Evolutionary conservation across 2,797 vertebrate species (phyloP).

Genomic region (Danio albolineatus): DNA sequence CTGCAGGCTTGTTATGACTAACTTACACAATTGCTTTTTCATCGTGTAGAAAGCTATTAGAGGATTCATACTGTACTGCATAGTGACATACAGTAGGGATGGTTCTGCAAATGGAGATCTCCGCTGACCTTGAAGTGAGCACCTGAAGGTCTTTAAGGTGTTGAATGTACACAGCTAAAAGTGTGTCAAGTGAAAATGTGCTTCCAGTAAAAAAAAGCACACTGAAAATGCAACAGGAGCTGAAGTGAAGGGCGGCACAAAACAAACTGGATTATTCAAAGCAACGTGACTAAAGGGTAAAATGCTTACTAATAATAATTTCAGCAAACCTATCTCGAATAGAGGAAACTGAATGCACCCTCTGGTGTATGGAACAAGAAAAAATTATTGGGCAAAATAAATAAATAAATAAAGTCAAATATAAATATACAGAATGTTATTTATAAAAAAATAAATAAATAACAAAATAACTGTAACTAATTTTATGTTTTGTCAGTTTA

Average conservation of each 20-base stretch:
- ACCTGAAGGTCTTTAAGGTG: neutral
- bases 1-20: constrained; percentile 8
- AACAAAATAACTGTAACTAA: too few relatives aligned
- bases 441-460: too few relatives aligned
- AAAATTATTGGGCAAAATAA: too few relatives aligned
- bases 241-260: neutral
- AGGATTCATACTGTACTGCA: neutral
- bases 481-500: too few relatives aligned
- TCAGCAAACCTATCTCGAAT: too few relatives aligned
- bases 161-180: neutral
- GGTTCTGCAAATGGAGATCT: constrained; percentile 18
- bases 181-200: neutral
- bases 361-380: too few relatives aligned
- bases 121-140: neutral
- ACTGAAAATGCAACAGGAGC: neutral
- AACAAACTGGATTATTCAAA: neutral
- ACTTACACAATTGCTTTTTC: constrained; percentile 13
- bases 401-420: too few relatives aligned
- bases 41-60: neutral
- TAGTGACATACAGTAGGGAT: neutral
- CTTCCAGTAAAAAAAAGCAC: neutral
- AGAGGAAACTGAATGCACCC: too few relatives aligned
- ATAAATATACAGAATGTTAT: too few relatives aligned
- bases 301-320: too few relatives aligned
- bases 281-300: too few relatives aligned